A percentile compares a stretch with the other conserved stretches of the same genome.
phyloP scores from a whole-genome alignment of 2,888 invertebrate genomes.

The Catocala nupta region DNA sequence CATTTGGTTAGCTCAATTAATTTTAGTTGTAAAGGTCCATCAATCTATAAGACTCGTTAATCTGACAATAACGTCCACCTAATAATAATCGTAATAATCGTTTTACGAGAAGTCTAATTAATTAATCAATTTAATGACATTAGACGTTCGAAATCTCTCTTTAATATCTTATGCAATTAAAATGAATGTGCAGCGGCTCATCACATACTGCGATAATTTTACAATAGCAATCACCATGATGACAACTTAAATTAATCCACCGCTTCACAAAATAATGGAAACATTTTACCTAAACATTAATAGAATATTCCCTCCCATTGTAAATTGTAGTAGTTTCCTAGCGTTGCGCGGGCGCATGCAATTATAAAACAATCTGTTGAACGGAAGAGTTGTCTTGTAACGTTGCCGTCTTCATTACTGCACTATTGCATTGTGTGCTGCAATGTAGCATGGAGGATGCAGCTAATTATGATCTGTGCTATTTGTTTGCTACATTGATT shows the following conservation, averaged over 20 bases:
- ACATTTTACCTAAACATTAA: conserved; percentile 29
- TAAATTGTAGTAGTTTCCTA: conserved; percentile 40
- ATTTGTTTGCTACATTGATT: conserved; percentile 9
- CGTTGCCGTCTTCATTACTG: conserved; percentile 46
- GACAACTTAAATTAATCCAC: not conserved
- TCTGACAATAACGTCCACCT: too few species aligned
- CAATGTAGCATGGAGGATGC: conserved; percentile 16
- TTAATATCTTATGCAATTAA: too few species aligned
- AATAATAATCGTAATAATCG: too few species aligned
- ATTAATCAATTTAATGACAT: too few species aligned
- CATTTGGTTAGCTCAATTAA: too few species aligned
- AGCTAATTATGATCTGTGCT: conserved; percentile 5
- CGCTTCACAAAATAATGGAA: conserved; percentile 30
- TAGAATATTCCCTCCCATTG: conserved; percentile 38
- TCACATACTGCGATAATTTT: too few species aligned
- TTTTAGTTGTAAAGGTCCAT: too few species aligned
- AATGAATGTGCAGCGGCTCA: too few species aligned
- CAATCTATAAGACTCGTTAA: too few species aligned
- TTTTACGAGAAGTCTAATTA: too few species aligned
- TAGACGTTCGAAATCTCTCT: too few species aligned
- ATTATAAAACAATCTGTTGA: conserved; percentile 56
- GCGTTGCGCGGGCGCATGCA: conserved; percentile 38
- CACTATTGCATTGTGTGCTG: conserved; percentile 9
- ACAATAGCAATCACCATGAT: too few species aligned
- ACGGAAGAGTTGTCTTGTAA: conserved; percentile 52